These are phyloP conservation scores for Zingel zingel DNA, from an alignment of 2,113 vertebrate genomes.

Conservation along the genomic window DNA sequence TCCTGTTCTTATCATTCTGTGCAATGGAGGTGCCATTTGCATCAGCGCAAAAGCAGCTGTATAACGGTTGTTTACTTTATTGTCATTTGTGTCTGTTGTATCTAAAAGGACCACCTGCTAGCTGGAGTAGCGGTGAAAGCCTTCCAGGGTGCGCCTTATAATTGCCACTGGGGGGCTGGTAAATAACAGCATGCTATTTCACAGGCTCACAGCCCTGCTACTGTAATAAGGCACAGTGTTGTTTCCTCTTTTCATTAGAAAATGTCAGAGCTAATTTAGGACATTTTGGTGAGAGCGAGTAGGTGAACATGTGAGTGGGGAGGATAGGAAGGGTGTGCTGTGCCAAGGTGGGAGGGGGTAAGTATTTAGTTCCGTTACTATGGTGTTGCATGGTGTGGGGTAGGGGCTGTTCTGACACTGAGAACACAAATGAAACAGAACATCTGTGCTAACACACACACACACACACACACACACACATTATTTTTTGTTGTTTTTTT, in stretches of 20 bases:
- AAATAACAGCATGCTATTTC: slow-evolving; percentile 75
- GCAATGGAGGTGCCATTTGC: slow-evolving; percentile 43
- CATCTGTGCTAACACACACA: background rate
- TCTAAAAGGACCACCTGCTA: slow-evolving; percentile 76
- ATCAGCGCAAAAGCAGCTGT: slow-evolving; percentile 44
- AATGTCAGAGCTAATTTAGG: slow-evolving; percentile 81
- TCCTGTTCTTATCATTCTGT: slow-evolving; percentile 29
- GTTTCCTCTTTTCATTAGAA: slow-evolving; percentile 72
- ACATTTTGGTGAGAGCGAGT: slow-evolving; percentile 53
- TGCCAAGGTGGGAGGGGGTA: slow-evolving; percentile 34
- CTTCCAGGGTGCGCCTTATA: slow-evolving; percentile 50
- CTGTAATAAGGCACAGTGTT: slow-evolving; percentile 51
- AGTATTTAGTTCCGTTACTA: slow-evolving; percentile 45
- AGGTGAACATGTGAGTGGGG: slow-evolving; percentile 32
- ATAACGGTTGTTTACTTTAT: slow-evolving; percentile 60
- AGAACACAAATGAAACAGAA: slow-evolving; percentile 51
- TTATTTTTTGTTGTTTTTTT: no score
- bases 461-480: background rate
- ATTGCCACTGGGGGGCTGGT: slow-evolving; percentile 72
- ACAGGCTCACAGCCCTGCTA: slow-evolving; percentile 30
- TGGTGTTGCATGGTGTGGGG: slow-evolving; percentile 7
- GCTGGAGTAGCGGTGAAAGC: slow-evolving; percentile 46
- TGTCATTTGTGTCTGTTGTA: slow-evolving; percentile 70
- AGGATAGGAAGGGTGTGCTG: slow-evolving; percentile 34
- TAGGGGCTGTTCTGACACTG: slow-evolving; percentile 38